Base-by-base conservation (phyloP, 2,888 invertebrate genomes). In the Drosophila fulvimacula region DNA sequence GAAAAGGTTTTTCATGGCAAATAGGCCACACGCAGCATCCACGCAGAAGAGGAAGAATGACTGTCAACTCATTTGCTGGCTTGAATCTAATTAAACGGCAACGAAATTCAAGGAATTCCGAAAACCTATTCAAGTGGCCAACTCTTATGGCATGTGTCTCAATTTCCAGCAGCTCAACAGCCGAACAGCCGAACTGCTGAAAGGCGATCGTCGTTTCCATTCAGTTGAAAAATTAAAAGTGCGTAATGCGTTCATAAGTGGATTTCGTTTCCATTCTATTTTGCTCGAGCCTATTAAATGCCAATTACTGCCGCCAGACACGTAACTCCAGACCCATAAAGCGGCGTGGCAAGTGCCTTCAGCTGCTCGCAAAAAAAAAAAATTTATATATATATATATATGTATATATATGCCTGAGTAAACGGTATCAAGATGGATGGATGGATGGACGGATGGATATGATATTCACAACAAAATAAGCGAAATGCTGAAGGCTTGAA, bases 41-140 rank as follows among this genome's bases (percentile, higher is more conserved):
- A 36, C 7, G 39, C 30, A 60, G 42, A 52, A 24, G 13, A 15
- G 9, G 38, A 38, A 53, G n/a, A 11, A 67, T 79, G 65, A 34
- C 48, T 88, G 88, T 82, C 82, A 88, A 88, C 77, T 82, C 86
- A 82, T 88, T 88, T 82, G 32, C 62, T 69, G 80, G 58, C 32
- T 59, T 46, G 64, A 79, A 57, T 73, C 70, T 77, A 75, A 80
- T 82, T 77, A 79, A 68, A 52, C 51, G 39, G 49, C 59, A 39
- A 49, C 48, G 48, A 60, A 69, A 60, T 70, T 80, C 88, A 83
- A 88, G 82, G 80, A 88, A 71, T 68, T 67, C 58, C 36, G 19
- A 58, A 60, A 59, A 52, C 53, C 68, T 62, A 69, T 59, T 66
- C 76, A 67, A 71, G 19, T 9, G 36, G 53, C 60, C 52, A 53